Evolutionary conservation across 2,888 invertebrate genomes (phyloP).

Genomic region (Leucoptera coffeella): DNA sequence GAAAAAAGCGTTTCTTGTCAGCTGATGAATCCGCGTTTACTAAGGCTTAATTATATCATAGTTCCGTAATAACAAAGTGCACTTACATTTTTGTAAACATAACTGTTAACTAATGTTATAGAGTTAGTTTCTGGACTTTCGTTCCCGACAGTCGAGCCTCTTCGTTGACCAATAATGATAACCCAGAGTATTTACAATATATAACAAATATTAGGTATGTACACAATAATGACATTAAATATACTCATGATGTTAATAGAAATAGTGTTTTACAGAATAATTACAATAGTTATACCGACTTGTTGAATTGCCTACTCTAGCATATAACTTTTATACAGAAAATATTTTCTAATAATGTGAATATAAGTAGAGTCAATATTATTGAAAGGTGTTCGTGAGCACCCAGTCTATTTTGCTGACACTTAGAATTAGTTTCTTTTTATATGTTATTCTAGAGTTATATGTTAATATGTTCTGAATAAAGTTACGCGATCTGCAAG

Average conservation of each 20-base stretch:
- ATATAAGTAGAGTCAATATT: too few relatives aligned
- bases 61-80: constrained; percentile 50
- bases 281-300: constrained; percentile 16
- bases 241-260: constrained; percentile 36
- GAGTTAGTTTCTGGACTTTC: too few relatives aligned
- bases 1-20: too few relatives aligned
- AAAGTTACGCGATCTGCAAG: constrained; percentile 51
- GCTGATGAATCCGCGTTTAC: too few relatives aligned
- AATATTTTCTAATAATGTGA: too few relatives aligned
- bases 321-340: too few relatives aligned
- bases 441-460: too few relatives aligned
- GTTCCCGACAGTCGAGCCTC: constrained; percentile 14
- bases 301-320: too few relatives aligned
- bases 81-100: constrained; percentile 31
- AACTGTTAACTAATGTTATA: constrained; percentile 30
- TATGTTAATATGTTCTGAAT: too few relatives aligned
- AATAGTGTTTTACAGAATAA: constrained; percentile 40
- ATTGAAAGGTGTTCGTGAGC: too few relatives aligned
- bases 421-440: constrained; percentile 33
- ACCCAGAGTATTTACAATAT: constrained; percentile 37
- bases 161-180: constrained; percentile 30
- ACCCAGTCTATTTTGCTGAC: constrained; percentile 53
- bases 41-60: too few relatives aligned
- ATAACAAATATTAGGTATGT: constrained; percentile 47
- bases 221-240: constrained; percentile 33